phyloP scores from a whole-genome alignment of 2,888 invertebrate species.

The Drosophila kambysellisi region DNA sequence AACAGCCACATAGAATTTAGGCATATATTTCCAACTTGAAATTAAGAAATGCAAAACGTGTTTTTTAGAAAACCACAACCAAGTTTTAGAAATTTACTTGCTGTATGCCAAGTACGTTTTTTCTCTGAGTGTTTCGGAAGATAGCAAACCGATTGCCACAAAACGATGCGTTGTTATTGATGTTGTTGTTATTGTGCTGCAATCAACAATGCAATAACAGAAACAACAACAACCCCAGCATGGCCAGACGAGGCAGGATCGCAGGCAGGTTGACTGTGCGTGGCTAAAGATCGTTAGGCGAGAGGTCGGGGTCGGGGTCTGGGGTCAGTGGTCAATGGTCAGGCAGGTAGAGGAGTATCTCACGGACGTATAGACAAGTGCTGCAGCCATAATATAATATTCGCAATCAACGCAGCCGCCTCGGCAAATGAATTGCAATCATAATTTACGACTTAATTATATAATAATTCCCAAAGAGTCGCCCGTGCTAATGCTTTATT shows the following conservation, averaged over 20 bases:
- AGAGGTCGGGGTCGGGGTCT: constrained; percentile 48
- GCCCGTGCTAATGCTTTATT: constrained; percentile 53
- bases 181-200: constrained; percentile 17
- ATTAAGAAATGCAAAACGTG: neutral
- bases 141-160: constrained; percentile 30
- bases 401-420: constrained; percentile 58
- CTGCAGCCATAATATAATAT: constrained; percentile 40
- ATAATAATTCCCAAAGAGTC: constrained; percentile 31
- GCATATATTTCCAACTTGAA: neutral
- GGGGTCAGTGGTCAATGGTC: constrained; percentile 23
- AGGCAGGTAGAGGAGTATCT: constrained; percentile 41
- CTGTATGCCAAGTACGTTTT: neutral
- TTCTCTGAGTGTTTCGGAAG: constrained; percentile 17
- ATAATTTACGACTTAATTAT: constrained; percentile 29
- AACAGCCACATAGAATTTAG: neutral
- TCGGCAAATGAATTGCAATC: constrained; percentile 63
- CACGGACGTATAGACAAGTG: constrained; percentile 37
- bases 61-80: neutral
- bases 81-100: too few species aligned
- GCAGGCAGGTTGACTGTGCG: constrained; percentile 22
- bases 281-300: constrained; percentile 82
- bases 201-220: constrained; percentile 31
- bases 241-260: constrained; percentile 27
- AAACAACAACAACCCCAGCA: neutral
- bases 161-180: constrained; percentile 17